Evolutionary conservation across 2,113 vertebrate species (phyloP), one percentile per base, ranked within the genome.

Genomic region (Thomomys bottae): DNA sequence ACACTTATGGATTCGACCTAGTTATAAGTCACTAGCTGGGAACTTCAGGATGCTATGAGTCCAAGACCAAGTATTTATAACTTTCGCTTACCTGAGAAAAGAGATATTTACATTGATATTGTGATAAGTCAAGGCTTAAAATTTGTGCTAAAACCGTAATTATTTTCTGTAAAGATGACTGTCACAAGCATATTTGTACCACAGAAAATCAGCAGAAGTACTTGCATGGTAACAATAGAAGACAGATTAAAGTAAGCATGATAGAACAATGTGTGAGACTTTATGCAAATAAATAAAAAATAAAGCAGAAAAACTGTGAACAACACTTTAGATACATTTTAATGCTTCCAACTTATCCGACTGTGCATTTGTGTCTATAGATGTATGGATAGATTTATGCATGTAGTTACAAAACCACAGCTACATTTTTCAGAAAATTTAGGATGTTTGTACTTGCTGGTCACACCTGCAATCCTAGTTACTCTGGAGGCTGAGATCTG

Each of bases 151-250:
- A 84, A 67, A 68, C 54, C 3, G 40, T 66, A 88, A 92, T 87
- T 78, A 38, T 63, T 75, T 87, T 92, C 42, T 79, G 20, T 40
- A 78, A 90, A 64, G 49, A 71, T 70, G 34, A 68, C 89, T 59
- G 61, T 59, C 38, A 15, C 9, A 88, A 34, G 21, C 15, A 67
- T 87, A 21, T 93, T 94, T 91, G 75, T 57, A 84, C 32, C 26
- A 89, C 32, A 66, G 57, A 73, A 85, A 59, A 75, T 1, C 30
- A 78, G 7, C 5, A 77, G 32, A 68, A 54, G 30, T 75, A 11
- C 8, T 84, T 57, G 3, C 59, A 81, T 68, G 67, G 3, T 21
- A 82, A 78, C 4, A n/a, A 21, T 14, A 75, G 6, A 2, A 2
- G 36, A 38, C 57, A 5, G 9, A 63, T 59, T 91, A 63, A 91